Evolutionary conservation across 1,140 invertebrate species (phyloP), one percentile per base, ranked within the genome.

Genomic region (Lasioglossum albipes): DNA sequence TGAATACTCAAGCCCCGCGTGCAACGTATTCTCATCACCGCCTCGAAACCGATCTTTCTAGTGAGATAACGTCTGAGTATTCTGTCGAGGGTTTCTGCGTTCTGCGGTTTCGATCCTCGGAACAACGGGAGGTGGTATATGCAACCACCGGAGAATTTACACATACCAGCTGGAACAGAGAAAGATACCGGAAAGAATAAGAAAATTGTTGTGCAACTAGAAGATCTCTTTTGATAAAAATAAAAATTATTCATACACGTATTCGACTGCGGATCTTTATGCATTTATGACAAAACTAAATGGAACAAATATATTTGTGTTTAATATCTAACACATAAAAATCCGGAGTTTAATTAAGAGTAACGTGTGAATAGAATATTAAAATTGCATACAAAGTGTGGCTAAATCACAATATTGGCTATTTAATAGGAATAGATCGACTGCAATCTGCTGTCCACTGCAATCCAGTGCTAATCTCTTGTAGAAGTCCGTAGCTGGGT

Each of bases 11-110:
- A 93, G 22, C 99, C 97, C 92, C 97, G 95, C 12, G 98, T 98
- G 91, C 98, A 99, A 7, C 99, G 95, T 75, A 99, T 96, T 89
- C 99, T 95, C 98, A 99, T 98, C 1, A 99, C 99, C 59, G 99
- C 97, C 93, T 99, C 99, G 92, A 99, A 99, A 54, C 99, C 99
- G 86, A 99, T 99, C 94, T 99, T 99, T 81, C 99, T 95, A 0
- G 97, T 97, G 3, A 99, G 94, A 94, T 99, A 99, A 66, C 99
- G 94, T 42, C 96, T 95, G 1, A 99, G 94, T 91, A 96, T 96
- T 77, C 95, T 94, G 57, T 97, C 95, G 78, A 99, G 97, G 68
- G 95, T 95, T 67, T 97, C 96, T 1, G 95, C 94, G 89, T 97
- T 95, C 77, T 95, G 94, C 13, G 94, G 93, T 84, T 97, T 96